Base-by-base conservation (phyloP, 2,888 invertebrate species). In the Dryomyza anilis region DNA sequence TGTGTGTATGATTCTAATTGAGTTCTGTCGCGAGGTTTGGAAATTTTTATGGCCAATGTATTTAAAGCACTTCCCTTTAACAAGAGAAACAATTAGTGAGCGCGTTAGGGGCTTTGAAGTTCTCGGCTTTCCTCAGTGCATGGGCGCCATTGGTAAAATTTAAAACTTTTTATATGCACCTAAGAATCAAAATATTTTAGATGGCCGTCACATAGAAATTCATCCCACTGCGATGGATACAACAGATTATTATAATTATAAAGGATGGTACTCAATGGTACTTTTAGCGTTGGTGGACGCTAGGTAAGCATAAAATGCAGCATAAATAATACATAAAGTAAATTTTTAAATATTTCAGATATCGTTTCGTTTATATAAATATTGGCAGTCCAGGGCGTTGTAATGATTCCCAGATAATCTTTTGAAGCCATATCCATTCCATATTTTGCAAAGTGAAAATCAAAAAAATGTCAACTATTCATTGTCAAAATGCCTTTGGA, bases 371-470 rank as follows among this genome's bases (percentile, higher is more conserved):
- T 12, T 67, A 60, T 56, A 57, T 67, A 30, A 67, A 61, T 48
- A 33, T 64, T 30, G 64, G 67, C 1, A 39, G 27, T 16, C 60
- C 56, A 12, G 63, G 67, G 2, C 16, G 57, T 30, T 58, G 39
- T 4, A 67, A 58, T n/a, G 62, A 64, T 36, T 67, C 60, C 2
- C 23, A 12, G n/a, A 57, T 67, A 21, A 53, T 25, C 33, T 65
- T 39, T 64, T 67, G 64, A 67, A 65, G 43, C 67, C 65, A 25
- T 69, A 60, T 43, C 69, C 65, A 21, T 64, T 58, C 36, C 39
- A 29, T 16, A 29, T 56, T 27, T 12, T 46, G 14, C 21, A 55
- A 12, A 55, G 45, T 27, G 14, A 25, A 19, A 8, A 29, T 1
- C 48, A 61, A 39, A 62, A 58, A 43, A 27, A 12, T 46, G 62